Base-by-base conservation (phyloP, 2,888 invertebrate species). In the Dyspetes luteomarginatus region DNA sequence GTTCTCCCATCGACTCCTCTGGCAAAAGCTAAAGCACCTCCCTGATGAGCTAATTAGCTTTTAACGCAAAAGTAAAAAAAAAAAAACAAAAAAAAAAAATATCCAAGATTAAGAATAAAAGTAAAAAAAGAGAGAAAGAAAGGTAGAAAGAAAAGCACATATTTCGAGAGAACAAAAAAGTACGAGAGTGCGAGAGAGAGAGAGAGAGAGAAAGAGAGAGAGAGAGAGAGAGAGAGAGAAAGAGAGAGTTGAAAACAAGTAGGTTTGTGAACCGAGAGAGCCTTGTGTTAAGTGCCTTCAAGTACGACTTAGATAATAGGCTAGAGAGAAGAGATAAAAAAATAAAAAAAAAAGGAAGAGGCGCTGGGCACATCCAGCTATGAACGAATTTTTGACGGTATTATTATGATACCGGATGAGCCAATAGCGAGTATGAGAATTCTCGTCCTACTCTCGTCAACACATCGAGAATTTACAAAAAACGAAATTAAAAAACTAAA, bases 251-350 rank as follows among this genome's bases (percentile, higher is more conserved):
- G 77, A 76, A 82, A 85, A 87, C 84, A 85, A 85, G 86, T 87
- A 88, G 88, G 86, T 90, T 90, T 87, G 86, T 87, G 82, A 91
- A 91, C 87, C 89, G 89, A 89, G 90, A 89, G 88, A 91, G 92
- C 92, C 92, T 92, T 92, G 90, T 90, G 89, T 91, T 90, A 92
- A 92, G 92, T 92, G 92, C 92, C 92, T 92, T 92, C 88, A 91
- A 91, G 88, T 91, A 91, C 89, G 90, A 90, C 85, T 90, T 92
- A 91, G 91, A 91, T 87, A 89, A 90, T 91, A 91, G 90, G 86
- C 88, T 90, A 89, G 87, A 87, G 68, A 81, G 78, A 72, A 78
- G 82, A 73, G 68, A 73, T 30, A 24, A 69, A 81, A 73, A 69
- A 68, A 68, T 36, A n/a, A n/a, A 64, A 45, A 48, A 76, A 64